Evolutionary conservation across 1,140 invertebrate species (phyloP), one percentile per base, ranked within the genome.

Genomic region (Cylas formicarius): DNA sequence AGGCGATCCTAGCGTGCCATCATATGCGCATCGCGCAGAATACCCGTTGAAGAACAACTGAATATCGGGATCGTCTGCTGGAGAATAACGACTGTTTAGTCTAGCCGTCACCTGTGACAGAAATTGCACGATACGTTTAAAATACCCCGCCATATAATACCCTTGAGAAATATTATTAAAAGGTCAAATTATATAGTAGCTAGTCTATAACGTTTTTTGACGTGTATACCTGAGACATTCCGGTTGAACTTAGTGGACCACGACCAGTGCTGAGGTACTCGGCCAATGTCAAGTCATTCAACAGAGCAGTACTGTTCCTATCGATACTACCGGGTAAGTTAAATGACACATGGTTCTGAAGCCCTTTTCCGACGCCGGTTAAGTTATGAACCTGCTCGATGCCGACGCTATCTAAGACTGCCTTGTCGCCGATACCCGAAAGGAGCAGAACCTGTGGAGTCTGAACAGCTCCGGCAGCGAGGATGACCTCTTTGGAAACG

Each of bases 321-420:
- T 75, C 75, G 21, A 55, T 66, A 43, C 73, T 42, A 0, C 53
- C 58, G 40, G 68, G 72, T 16, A 77, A 44, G 7, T 65, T 70
- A 21, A 72, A 76, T 0, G 81, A 76, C 0, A 81, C 76, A 50
- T 84, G 81, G 57, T 84, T 82, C 8, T 82, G 82, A 6, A 11
- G 62, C 55, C 86, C 86, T 45, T 78, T 72, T 0, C 85, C 84
- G 3, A 88, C 84, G 1, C 82, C 82, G 0, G 76, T 76, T 9
- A 85, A 65, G 44, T 86, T 72, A 18, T 76, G 71, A 0, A 78
- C 71, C 23, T 62, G 53, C 38, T 53, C 60, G 23, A 78, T 65
- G 23, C 70, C 66, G 60, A 72, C 38, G 69, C 55, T 26, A 61
- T 67, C 17, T 52, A 67, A n/a, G 74, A 74, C 67, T 1, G 67